Evolutionary conservation across 2,888 invertebrate species (phyloP).

Genomic region (Argyra leucocephala): DNA sequence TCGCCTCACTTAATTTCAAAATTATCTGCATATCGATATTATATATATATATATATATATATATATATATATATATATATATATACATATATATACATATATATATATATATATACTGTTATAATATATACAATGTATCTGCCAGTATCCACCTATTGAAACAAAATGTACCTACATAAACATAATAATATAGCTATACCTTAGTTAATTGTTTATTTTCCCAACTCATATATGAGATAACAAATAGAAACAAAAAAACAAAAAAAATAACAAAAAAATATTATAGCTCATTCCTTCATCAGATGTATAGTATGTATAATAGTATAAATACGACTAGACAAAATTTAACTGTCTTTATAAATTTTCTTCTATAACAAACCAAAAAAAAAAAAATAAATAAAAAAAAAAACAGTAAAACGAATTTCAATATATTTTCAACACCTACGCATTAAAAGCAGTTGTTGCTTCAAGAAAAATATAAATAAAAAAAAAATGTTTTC

Average conservation of each 20-base stretch:
- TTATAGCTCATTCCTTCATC: neutral
- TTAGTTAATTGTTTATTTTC: too few relatives aligned
- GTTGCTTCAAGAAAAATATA: too few relatives aligned
- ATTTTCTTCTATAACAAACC: neutral
- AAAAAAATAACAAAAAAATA: neutral
- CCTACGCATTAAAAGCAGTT: neutral
- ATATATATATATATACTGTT: neutral
- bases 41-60: neutral
- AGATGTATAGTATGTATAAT: neutral
- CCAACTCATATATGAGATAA: too few relatives aligned
- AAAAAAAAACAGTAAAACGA: neutral
- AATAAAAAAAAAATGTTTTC: neutral
- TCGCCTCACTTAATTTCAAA: neutral
- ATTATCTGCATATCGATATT: neutral
- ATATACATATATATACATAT: neutral
- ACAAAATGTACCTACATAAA: too few relatives aligned
- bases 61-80: neutral
- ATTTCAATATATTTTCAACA: neutral
- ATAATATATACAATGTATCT: neutral
- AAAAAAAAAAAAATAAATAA: neutral
- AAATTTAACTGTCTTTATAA: neutral
- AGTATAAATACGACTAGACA: neutral
- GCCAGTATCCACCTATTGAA: neutral
- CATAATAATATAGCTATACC: too few relatives aligned
- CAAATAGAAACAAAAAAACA: too few relatives aligned